A percentile compares a stretch with the other conserved stretches of the same genome.
These are phyloP conservation scores for Diplolepis rosae DNA, from an alignment of 2,888 invertebrate species.

Conservation along the genomic window DNA sequence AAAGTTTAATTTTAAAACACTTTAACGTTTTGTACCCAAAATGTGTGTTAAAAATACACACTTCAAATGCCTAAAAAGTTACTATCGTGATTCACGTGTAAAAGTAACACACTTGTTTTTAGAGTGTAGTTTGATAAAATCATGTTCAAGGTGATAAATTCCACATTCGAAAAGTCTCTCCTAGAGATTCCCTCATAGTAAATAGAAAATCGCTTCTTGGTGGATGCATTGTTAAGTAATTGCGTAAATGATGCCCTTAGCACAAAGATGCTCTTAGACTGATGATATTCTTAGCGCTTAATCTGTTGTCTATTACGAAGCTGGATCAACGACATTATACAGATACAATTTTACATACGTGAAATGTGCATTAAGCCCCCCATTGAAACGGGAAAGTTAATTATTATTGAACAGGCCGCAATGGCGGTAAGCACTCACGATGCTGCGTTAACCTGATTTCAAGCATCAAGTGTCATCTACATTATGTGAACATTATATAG, in stretches of 20 bases:
- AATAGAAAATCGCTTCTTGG: conserved; percentile 9
- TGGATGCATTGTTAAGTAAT: neutral
- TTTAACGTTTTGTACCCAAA: too few relatives aligned
- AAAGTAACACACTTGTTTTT: too few relatives aligned
- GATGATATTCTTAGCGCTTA: conserved; percentile 16
- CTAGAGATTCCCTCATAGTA: conserved; percentile 4
- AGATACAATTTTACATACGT: neutral
- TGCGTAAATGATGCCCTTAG: conserved; percentile 12
- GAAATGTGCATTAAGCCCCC: conserved; percentile 1
- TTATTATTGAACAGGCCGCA: conserved; percentile 49
- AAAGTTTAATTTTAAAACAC: too few relatives aligned
- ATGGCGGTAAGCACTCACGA: conserved; percentile 32
- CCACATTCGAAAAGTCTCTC: neutral
- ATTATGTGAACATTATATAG: conserved; percentile 33
- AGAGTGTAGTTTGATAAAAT: too few relatives aligned
- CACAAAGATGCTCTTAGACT: conserved; percentile 7
- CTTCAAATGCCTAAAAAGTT: too few relatives aligned
- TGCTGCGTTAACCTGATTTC: conserved; percentile 5
- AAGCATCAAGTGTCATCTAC: conserved; percentile 41
- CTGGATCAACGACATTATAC: conserved; percentile 4
- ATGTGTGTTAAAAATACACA: too few relatives aligned
- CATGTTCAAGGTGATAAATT: too few relatives aligned
- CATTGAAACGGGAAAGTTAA: conserved; percentile 51
- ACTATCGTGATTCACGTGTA: too few relatives aligned
- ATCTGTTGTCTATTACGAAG: conserved; percentile 1